These are phyloP conservation scores for Trinectes maculatus DNA, from an alignment of 2,113 vertebrate genomes.

Conservation along the genomic window DNA sequence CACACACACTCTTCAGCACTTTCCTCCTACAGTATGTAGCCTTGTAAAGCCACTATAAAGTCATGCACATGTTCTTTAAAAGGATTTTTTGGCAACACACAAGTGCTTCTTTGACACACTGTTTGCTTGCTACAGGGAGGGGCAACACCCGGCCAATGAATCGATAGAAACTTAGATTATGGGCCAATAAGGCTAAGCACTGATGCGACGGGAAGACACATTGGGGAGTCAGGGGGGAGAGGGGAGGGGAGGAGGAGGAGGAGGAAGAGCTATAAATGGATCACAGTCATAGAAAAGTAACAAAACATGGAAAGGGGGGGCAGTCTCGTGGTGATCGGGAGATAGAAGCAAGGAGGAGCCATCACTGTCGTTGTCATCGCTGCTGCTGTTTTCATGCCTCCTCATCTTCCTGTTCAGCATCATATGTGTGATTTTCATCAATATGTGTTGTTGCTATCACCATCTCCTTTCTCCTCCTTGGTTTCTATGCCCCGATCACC, in stretches of 20 bases:
- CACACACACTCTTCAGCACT: slow-evolving; percentile 44
- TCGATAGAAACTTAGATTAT: slow-evolving; percentile 63
- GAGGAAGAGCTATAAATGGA: slow-evolving; percentile 59
- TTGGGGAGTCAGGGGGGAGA: slow-evolving; percentile 43
- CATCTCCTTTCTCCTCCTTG: slow-evolving; percentile 69
- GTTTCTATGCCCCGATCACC: slow-evolving; percentile 83
- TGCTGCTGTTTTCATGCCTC: slow-evolving; percentile 30
- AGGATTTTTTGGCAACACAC: slow-evolving; percentile 81
- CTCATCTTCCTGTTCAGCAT: slow-evolving; percentile 29
- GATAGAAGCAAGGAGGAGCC: slow-evolving; percentile 82
- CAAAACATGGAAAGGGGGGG: slow-evolving; percentile 73
- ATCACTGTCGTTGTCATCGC: slow-evolving; percentile 39
- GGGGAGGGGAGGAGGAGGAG: slow-evolving; percentile 31
- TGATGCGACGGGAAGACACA: slow-evolving; percentile 68
- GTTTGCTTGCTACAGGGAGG: slow-evolving; percentile 76
- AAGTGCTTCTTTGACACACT: slow-evolving; percentile 80
- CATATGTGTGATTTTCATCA: slow-evolving; percentile 13
- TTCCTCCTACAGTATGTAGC: slow-evolving; percentile 72
- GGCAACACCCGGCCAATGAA: slow-evolving; percentile 67
- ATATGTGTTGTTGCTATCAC: slow-evolving; percentile 20
- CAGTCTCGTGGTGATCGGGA: slow-evolving; percentile 81
- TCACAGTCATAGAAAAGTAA: slow-evolving; percentile 78
- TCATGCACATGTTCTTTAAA: slow-evolving; percentile 81
- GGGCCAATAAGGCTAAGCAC: slow-evolving; percentile 66
- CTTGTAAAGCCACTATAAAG: slow-evolving; percentile 75